These are phyloP conservation scores for Charadrius vociferus DNA, from an alignment of 2,113 vertebrate species.

Conservation along the genomic window DNA sequence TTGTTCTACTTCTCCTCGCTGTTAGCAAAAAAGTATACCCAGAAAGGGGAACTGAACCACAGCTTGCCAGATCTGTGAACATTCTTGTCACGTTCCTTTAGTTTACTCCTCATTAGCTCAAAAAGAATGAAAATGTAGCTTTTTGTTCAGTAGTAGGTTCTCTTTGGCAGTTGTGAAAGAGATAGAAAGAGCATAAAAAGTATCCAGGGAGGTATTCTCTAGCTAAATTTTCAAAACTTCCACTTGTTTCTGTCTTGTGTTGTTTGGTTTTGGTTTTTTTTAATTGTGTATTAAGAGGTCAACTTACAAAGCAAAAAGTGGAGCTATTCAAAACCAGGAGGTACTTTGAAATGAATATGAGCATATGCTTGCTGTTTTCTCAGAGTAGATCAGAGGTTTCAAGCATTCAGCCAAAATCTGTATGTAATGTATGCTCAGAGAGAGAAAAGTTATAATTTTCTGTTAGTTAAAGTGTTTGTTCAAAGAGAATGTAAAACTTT, in stretches of 20 bases:
- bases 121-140: not conserved
- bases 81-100: not conserved
- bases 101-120: not conserved
- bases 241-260: not conserved
- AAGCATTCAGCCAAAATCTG: not conserved
- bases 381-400: not conserved
- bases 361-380: not conserved
- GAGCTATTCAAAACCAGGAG: not conserved
- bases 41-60: not conserved
- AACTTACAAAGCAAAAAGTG: not conserved
- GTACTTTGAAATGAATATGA: not conserved
- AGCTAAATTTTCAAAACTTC: not conserved
- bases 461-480: not conserved
- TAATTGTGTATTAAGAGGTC: not conserved
- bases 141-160: not conserved
- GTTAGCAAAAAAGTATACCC: not conserved
- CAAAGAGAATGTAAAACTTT: not conserved
- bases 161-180: not conserved
- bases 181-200: not conserved
- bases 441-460: not conserved
- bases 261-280: not conserved
- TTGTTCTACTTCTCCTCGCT: not conserved
- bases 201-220: not conserved
- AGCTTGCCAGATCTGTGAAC: not conserved
- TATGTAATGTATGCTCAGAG: not conserved